Evolutionary conservation across 1,140 invertebrate genomes (phyloP).

Genomic region (Drosophila burlai): DNA sequence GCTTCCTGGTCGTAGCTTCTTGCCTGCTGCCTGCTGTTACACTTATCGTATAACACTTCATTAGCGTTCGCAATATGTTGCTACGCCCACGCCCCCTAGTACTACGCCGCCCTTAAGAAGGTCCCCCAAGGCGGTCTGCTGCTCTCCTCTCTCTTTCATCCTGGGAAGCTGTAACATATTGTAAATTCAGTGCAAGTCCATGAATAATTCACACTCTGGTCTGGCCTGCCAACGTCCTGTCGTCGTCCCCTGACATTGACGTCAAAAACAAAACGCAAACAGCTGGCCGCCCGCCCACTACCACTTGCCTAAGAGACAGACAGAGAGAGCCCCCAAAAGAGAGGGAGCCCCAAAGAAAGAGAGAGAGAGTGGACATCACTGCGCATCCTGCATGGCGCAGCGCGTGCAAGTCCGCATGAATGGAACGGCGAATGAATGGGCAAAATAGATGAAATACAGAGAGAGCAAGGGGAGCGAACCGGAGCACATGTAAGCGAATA

Average conservation of each 20-base stretch:
- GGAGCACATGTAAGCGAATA: slow-evolving; percentile 44
- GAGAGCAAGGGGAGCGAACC: slow-evolving; percentile 25
- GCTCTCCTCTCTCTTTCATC: neutral
- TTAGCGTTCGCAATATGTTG: slow-evolving; percentile 71
- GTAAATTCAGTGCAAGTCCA: slow-evolving; percentile 61
- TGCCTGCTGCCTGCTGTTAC: slow-evolving; percentile 73
- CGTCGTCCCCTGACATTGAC: slow-evolving; percentile 70
- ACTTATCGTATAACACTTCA: slow-evolving; percentile 76
- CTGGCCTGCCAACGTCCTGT: slow-evolving; percentile 37
- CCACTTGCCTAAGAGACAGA: slow-evolving; percentile 44
- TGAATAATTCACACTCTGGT: slow-evolving; percentile 71
- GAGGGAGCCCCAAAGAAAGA: slow-evolving; percentile 26
- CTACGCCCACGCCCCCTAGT: slow-evolving; percentile 48
- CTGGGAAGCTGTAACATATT: slow-evolving; percentile 46
- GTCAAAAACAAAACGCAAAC: slow-evolving; percentile 70
- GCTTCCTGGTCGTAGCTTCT: slow-evolving; percentile 54
- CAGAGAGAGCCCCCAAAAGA: slow-evolving; percentile 19
- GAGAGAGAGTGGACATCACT: slow-evolving; percentile 30
- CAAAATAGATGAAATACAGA: slow-evolving; percentile 21
- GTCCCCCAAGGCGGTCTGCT: slow-evolving; percentile 4
- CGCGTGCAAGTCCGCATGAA: slow-evolving; percentile 79
- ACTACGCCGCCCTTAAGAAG: neutral
- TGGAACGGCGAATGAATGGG: slow-evolving; percentile 71
- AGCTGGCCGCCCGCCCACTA: slow-evolving; percentile 70
- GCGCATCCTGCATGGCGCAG: slow-evolving; percentile 81